Evolutionary conservation across 2,888 invertebrate genomes (phyloP), one percentile per base, ranked within the genome.

Genomic region (Leucophora obtusa): DNA sequence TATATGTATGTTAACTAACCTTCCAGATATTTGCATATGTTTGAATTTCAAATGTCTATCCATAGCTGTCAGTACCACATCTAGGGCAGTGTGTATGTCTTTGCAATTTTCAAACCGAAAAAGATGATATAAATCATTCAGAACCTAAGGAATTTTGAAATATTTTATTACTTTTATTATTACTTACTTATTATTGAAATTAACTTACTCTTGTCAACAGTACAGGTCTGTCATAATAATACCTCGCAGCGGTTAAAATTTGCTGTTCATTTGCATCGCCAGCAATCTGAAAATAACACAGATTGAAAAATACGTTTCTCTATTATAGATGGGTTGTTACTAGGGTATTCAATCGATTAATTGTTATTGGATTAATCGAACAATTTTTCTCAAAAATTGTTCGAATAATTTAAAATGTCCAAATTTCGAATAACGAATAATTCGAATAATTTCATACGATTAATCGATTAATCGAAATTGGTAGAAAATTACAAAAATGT

Each of bases 261-360:
- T 98, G 98, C 82, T 94, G 93, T 89, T 98, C 97, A 87, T 95
- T 96, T 0, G 95, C 96, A 91, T 98, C 97, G 11, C 98, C 98
- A 62, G 97, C 94, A 86, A 98, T 94, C 96, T 96, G 87, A 17
- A 72, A 79, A 11, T 43, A 59, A 54, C 4, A 70, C 65, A 47
- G 6, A 2, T 53, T 56, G 18, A n/a, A 10, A 8, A 24, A 51
- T 51, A 11, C 15, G 1, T 28, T 28, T 28, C 28, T 7, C 1
- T 6, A 28, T 6, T 28, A 28, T 28, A 7, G 6, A 28, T 7
- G 1, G 7, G 6, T n/a, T n/a, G n/a, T n/a, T n/a, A n/a, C n/a
- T n/a, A n/a, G n/a, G n/a, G n/a, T n/a, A n/a, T n/a, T n/a, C n/a
- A n/a, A n/a, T n/a, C n/a, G n/a, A n/a, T n/a, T n/a, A n/a, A n/a